Evolutionary conservation across 1,140 invertebrate species (phyloP), one percentile per base, ranked within the genome.

Genomic region (Ectropis grisescens): DNA sequence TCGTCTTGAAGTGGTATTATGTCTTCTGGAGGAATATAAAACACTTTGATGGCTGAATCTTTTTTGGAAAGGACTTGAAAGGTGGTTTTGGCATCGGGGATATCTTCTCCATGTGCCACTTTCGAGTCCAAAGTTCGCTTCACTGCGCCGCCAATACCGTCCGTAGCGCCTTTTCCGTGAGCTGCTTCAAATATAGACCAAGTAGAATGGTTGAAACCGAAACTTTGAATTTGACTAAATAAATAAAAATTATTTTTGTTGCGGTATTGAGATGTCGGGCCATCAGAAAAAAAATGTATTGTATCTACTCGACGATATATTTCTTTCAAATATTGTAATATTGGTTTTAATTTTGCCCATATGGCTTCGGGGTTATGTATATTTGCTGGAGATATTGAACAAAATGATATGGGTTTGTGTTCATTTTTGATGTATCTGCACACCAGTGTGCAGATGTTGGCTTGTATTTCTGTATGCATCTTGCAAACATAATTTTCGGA

Each of bases 151-250:
- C 44, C 44, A 13, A 53, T 32, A 8, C 49, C 49, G 44, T 47
- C 41, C n/a, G 44, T 44, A 1, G 49, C 49, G 5, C 49, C 44
- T 31, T 47, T 53, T 1, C 49, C 49, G 22, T 53, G 49, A 2
- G 37, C 23, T 2, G 41, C 33, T 38, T 53, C 49, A 36, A 40
- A 44, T 26, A 44, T 47, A 3, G 29, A 32, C 49, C 44, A 53
- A 0, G 37, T 41, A 1, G 13, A 22, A 14, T 31, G 10, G 29
- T 9, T 25, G 3, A 34, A 27, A 9, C 13, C 16, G 11, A 9
- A 28, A 13, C 11, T 3, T 22, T 28, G 3, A 22, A 14, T 14
- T 19, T 45, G 35, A 6, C 10, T 25, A 22, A 46, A 37, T 2
- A 45, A 14, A 15, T 15, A 41, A 45, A 50, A 50, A 30, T 50